Percentiles rank a stretch among this genome's conserved stretches.
phyloP scores from a whole-genome alignment of 2,888 invertebrate genomes.

The Sepioteuthis lessoniana region DNA sequence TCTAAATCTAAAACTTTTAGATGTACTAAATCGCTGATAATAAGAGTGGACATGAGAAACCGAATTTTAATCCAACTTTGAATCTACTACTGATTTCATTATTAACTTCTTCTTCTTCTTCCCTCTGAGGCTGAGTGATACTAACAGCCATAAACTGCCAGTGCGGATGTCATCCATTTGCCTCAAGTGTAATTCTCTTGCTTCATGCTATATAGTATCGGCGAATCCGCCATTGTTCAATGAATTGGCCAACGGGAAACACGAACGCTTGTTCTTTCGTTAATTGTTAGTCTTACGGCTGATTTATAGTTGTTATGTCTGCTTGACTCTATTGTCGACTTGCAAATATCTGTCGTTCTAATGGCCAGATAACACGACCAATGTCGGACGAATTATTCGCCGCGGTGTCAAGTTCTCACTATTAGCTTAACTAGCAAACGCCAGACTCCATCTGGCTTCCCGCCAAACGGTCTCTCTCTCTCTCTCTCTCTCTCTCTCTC shows the following conservation, averaged over 20 bases:
- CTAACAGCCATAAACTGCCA: neutral
- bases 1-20: too few relatives aligned
- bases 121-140: neutral
- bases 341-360: slow-evolving; percentile 7
- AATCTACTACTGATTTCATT: too few relatives aligned
- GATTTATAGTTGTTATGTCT: slow-evolving; percentile 13
- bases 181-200: neutral
- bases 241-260: neutral
- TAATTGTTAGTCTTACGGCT: neutral
- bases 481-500: neutral
- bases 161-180: neutral
- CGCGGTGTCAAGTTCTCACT: neutral
- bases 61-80: too few relatives aligned
- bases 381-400: neutral
- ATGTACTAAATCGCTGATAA: too few relatives aligned
- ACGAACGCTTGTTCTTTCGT: neutral
- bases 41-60: too few relatives aligned
- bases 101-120: too few relatives aligned
- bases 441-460: neutral
- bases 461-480: neutral
- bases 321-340: slow-evolving; percentile 10
- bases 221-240: neutral
- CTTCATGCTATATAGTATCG: neutral
- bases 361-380: neutral
- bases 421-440: neutral